These are phyloP conservation scores for Poecilobothrus nobilitatus DNA, from an alignment of 2,888 invertebrate genomes.

Conservation along the genomic window DNA sequence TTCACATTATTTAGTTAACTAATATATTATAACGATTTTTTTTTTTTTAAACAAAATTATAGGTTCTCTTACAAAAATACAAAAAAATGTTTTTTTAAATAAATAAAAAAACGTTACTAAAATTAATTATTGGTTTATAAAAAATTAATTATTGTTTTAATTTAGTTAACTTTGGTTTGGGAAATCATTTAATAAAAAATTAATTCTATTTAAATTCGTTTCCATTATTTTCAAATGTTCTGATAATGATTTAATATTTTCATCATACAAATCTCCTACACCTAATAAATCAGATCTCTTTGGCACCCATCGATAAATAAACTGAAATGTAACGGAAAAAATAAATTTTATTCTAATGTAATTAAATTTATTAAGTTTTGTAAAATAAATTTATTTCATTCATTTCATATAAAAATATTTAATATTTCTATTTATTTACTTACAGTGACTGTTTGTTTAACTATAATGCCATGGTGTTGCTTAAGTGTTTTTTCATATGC, in stretches of 20 bases:
- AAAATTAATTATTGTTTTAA: background rate
- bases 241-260: conserved; percentile 42
- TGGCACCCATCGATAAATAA: conserved; percentile 57
- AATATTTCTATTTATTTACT: conserved; percentile 29
- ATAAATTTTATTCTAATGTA: background rate
- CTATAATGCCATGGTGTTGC: conserved; percentile 67
- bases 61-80: too few species aligned
- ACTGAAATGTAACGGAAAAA: conserved; percentile 46
- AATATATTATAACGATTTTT: too few species aligned
- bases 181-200: conserved; percentile 48
- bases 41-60: too few species aligned
- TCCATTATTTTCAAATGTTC: conserved; percentile 50
- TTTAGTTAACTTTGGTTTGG: background rate
- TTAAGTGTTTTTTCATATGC: conserved; percentile 65
- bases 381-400: conserved; percentile 11
- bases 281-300: conserved; percentile 50
- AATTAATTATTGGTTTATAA: too few species aligned
- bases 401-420: background rate
- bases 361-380: background rate
- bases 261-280: conserved; percentile 41
- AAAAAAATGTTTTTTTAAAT: too few species aligned
- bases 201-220: conserved; percentile 51
- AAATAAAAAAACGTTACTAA: too few species aligned
- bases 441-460: conserved; percentile 65
- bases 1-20: too few species aligned